Base-by-base conservation (phyloP, 2,797 vertebrate species). In the Enteromius paludinosus region DNA sequence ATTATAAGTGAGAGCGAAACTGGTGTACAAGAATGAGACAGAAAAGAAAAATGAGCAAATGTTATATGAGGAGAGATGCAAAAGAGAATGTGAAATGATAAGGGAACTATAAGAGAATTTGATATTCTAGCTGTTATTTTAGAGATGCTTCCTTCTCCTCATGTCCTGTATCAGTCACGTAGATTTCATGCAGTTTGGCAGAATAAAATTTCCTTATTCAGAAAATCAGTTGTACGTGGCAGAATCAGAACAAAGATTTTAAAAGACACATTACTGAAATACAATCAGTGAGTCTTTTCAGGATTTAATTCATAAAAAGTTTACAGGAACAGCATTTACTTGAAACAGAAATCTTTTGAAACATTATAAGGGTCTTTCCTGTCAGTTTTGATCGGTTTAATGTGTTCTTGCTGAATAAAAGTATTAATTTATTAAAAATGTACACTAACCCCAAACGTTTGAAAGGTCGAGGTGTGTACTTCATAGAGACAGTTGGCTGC, bases 61-160 rank as follows among this genome's bases (percentile, higher is more conserved):
- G 18, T 41, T 38, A 33, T 14, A 23, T 59, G 49, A 74, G 10
- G 1, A 56, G 18, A 52, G 33, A 73, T 7, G 74, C 28, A 54
- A 68, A 47, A 78, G 61, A 73, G 62, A 76, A 65, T 74, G 35
- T 62, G n/a, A 38, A 61, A 80, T 66, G 41, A 64, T 33, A 28
- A 59, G 72, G 28, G 30, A 35, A 54, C 35, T 35, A 72, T n/a
- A 33, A 23, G 30, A 52, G 71, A 15, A 38, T n/a, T 7, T 17
- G 20, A 73, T 73, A 54, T 54, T 56, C 70, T 69, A 35, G 41
- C 45, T 20, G 30, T 38, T 5, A 5, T 73, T 15, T 73, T 56
- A 73, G 30, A 73, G 20, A 30, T 17, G 6, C 28, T 62, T 62
- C 14, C 15, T 30, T 62, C 28, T 28, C 59, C 14, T 62, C 15